These are phyloP conservation scores for Meganola albula DNA, from an alignment of 2,888 invertebrate genomes.

Conservation along the genomic window DNA sequence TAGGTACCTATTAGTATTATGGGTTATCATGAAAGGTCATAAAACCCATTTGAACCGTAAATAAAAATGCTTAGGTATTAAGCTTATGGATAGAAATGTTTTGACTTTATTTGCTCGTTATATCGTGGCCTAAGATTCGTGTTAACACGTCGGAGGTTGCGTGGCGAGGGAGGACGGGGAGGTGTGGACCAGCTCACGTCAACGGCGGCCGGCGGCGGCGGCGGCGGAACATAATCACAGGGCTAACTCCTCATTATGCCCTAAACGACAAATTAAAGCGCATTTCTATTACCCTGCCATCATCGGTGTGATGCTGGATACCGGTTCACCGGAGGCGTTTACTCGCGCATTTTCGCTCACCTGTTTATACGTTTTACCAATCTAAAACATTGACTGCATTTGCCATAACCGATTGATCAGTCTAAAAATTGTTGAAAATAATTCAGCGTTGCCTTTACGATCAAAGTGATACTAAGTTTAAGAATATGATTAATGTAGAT, in stretches of 20 bases:
- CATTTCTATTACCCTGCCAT: conserved; percentile 75
- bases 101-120: no score
- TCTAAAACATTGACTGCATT: conserved; percentile 45
- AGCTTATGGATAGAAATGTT: no score
- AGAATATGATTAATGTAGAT: neutral
- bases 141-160: conserved; percentile 46
- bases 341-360: conserved; percentile 35
- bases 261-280: conserved; percentile 78
- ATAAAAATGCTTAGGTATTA: no score
- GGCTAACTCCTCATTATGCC: conserved; percentile 73
- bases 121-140: conserved; percentile 28
- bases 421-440: conserved; percentile 27
- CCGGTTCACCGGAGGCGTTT: conserved; percentile 51
- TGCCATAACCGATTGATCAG: conserved; percentile 38
- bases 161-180: conserved; percentile 34
- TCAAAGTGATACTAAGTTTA: conserved; percentile 15
- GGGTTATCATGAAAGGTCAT: no score
- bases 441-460: conserved; percentile 20
- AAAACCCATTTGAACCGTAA: no score
- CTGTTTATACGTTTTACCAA: conserved; percentile 40
- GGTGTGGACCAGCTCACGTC: conserved; percentile 53
- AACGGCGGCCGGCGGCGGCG: conserved; percentile 74
- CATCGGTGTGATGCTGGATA: conserved; percentile 58
- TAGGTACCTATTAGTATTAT: no score
- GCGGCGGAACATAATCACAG: conserved; percentile 78